Evolutionary conservation across 2,113 vertebrate genomes (phyloP).

Genomic region (pig (Sus scrofa)): DNA sequence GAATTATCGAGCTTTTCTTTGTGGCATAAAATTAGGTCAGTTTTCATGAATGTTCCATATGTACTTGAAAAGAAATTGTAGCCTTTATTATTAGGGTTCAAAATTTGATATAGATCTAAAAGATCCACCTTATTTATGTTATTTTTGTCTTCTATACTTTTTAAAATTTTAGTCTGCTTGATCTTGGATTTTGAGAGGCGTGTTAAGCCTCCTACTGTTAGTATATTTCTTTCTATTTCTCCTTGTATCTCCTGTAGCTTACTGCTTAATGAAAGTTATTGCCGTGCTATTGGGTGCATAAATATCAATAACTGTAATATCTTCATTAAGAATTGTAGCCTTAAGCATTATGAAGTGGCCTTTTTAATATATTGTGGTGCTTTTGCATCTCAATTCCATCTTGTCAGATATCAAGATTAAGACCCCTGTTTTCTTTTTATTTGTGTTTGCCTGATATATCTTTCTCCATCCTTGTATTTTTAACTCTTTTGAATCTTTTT

Average conservation of each 20-base stretch:
- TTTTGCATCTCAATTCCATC: slow-evolving; percentile 33
- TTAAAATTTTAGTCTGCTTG: slow-evolving; percentile 42
- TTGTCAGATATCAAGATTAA: slow-evolving; percentile 42
- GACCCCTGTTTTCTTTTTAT: slow-evolving; percentile 51
- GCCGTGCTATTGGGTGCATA: background rate
- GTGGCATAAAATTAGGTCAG: background rate
- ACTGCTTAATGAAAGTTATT: slow-evolving; percentile 36
- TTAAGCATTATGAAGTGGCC: background rate
- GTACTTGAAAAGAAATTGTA: slow-evolving; percentile 48
- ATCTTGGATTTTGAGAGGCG: slow-evolving; percentile 46
- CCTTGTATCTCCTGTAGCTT: slow-evolving; percentile 8
- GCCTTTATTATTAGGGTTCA: background rate
- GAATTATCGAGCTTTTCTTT: slow-evolving; percentile 24
- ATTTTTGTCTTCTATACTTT: background rate
- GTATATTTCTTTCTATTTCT: slow-evolving; percentile 40
- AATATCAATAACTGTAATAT: slow-evolving; percentile 34
- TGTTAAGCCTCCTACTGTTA: slow-evolving; percentile 46
- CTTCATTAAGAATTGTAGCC: background rate
- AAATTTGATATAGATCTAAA: background rate
- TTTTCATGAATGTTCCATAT: slow-evolving; percentile 15
- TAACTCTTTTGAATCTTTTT: slow-evolving; percentile 73
- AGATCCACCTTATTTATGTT: slow-evolving; percentile 1
- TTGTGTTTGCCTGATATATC: slow-evolving; percentile 53
- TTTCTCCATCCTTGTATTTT: slow-evolving; percentile 73
- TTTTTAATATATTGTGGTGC: slow-evolving; percentile 35